Percentiles rank a stretch among this genome's conserved stretches.
Evolutionary conservation across 2,113 vertebrate species (phyloP).

Genomic region (Brienomyrus brachyistius): DNA sequence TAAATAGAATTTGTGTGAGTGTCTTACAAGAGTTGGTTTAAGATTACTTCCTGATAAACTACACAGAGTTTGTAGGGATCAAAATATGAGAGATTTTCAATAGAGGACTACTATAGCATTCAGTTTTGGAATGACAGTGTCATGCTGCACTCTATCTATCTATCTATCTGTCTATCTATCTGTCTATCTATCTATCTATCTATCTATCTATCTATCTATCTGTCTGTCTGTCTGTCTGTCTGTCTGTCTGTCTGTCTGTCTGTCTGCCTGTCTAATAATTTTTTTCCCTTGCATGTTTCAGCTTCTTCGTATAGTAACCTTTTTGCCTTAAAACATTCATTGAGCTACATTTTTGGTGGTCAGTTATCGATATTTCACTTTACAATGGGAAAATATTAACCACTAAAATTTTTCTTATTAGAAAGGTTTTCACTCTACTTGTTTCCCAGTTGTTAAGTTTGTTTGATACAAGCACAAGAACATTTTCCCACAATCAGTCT

Average conservation of each 20-base stretch:
- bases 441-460: background rate
- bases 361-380: background rate
- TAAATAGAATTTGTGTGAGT: constrained; percentile 13
- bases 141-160: background rate
- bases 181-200: background rate
- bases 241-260: too few species aligned
- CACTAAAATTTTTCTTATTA: background rate
- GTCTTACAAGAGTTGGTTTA: constrained; percentile 4
- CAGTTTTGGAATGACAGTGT: background rate
- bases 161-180: too few species aligned
- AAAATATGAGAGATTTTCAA: background rate
- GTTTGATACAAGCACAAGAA: background rate
- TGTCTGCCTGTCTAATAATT: too few species aligned
- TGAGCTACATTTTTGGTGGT: background rate
- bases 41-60: background rate
- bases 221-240: too few species aligned
- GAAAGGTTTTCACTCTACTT: background rate
- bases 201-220: background rate
- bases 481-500: constrained; percentile 8
- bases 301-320: background rate
- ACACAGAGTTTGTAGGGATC: background rate
- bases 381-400: background rate
- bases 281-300: background rate
- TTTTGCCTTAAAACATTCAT: background rate
- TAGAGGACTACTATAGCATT: background rate